Conservation (phyloP, 2,888 invertebrate species). For the Standfussiana lucernea region DNA sequence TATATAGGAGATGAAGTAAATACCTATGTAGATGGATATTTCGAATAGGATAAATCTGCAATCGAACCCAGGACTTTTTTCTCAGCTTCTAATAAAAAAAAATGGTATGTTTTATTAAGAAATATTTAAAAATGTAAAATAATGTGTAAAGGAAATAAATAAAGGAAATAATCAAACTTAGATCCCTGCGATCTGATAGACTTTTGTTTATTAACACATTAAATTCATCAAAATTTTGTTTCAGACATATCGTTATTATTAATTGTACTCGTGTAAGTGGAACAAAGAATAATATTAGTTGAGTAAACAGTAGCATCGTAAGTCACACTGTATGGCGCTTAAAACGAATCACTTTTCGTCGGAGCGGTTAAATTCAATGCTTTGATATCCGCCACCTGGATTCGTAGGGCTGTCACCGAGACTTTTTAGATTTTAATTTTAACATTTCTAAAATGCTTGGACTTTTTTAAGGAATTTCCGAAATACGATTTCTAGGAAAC, state of each 20-base stretch:
- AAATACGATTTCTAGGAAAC: neutral
- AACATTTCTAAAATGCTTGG: neutral
- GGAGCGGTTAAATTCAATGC: slow-evolving; percentile 85
- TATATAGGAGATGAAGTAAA: too few species aligned
- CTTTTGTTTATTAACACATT: slow-evolving; percentile 12
- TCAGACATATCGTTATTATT: slow-evolving; percentile 52
- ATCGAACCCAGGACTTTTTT: neutral
- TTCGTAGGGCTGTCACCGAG: slow-evolving; percentile 77
- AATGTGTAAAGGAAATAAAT: too few species aligned
- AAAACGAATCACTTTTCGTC: slow-evolving; percentile 86
- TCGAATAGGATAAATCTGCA: too few species aligned
- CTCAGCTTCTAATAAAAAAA: too few species aligned
- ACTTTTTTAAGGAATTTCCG: neutral
- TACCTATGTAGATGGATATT: too few species aligned
- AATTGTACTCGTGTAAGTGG: slow-evolving; percentile 76
- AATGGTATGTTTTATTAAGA: too few species aligned
- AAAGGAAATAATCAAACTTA: neutral
- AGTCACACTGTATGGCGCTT: slow-evolving; percentile 86
- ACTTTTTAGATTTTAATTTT: neutral
- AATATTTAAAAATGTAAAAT: too few species aligned
- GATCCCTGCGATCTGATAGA: neutral
- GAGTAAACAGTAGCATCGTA: slow-evolving; percentile 85
- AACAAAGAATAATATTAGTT: slow-evolving; percentile 87
- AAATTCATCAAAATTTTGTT: slow-evolving; percentile 21
- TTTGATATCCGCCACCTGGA: slow-evolving; percentile 87